Evolutionary conservation across 2,797 vertebrate genomes (phyloP), one percentile per base, ranked within the genome.

Genomic region (Arnoldichthys spilopterus): DNA sequence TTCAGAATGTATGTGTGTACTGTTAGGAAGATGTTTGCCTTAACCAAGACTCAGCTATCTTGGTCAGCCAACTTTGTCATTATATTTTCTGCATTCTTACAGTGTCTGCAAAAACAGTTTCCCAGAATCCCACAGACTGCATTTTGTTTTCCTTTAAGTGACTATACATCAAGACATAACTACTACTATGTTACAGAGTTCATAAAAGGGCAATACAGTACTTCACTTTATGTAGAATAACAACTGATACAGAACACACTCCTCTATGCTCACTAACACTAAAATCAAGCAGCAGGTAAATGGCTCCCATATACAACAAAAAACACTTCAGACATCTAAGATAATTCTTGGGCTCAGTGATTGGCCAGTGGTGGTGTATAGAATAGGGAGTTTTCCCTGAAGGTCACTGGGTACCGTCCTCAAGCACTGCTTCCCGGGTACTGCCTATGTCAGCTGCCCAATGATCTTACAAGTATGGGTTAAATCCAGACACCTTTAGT

Each of bases 11-110:
- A 47, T 47, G 26, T 4, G 13, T 47, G 40, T 49, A 47, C 12
- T 43, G 59, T 43, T 11, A 61, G 30, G 45, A 54, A 47, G 56
- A 15, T 47, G 63, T 72, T 54, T 47, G 3, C 34, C 69, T 56
- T 20, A 20, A 51, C 74, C 59, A 64, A 70, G 56, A 22, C 58
- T 62, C 24, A 74, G 64, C 69, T 40, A 49, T 71, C 58, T 70
- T 70, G 72, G 76, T 78, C 64, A 47, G 64, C 66, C 66, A 77
- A 30, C 15, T 75, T 79, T 74, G 63, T 45, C 59, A 77, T 77
- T 49, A 68, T 6, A 20, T 69, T 43, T 34, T 16, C 16, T 62
- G 59, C 59, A 69, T 59, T 49, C 43, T 49, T 61, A 2, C 18
- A 18, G 30, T 34, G 58, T 61, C 58, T 30, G 49, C 67, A 53